Base-by-base conservation (phyloP, 2,888 invertebrate genomes). In the Autographa gamma region DNA sequence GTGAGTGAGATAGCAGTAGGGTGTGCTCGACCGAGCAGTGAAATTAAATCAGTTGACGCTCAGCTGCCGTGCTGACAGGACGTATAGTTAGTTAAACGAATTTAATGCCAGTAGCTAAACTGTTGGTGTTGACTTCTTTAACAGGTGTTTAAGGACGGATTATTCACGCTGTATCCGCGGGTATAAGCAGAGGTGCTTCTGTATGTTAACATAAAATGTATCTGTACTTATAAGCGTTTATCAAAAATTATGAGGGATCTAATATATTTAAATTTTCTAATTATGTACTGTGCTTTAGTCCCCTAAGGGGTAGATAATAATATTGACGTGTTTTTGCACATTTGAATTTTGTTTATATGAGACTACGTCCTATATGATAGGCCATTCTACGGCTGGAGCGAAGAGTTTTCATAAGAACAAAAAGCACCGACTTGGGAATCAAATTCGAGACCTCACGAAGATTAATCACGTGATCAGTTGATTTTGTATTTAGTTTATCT, bases 11-110 rank as follows among this genome's bases (percentile, higher is more conserved):
- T 62, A 80, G 80, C 77, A 77, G 82, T 65, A 87, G 86, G 88
- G 83, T 82, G 70, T 85, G 76, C 74, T 65, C 80, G 79, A 80
- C 84, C 80, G 87, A 84, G 84, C 88, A 88, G 90, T 90, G 90
- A 87, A 76, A 80, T 80, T 78, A 63, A 13, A 56, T 80, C 84
- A 90, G 73, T 86, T 31, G 52, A 70, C 32, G 67, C 70, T 69
- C 72, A 70, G 66, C 73, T 72, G 65, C 78, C 80, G 79, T 58
- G 74, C 66, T 31, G 73, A 68, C 76, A 76, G 77, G 86, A 88
- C 89, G 88, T 88, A 79, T 64, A 67, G 54, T 73, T 71, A 59
- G 69, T 68, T 70, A 69, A 76, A 71, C 56, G 66, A 74, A 74
- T 69, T 77, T 69, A 69, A 79, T 73, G 74, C 77, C 72, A 69